Conservation (phyloP, 2,113 vertebrate species). For the Boulengeromyrus knoepffleri region DNA sequence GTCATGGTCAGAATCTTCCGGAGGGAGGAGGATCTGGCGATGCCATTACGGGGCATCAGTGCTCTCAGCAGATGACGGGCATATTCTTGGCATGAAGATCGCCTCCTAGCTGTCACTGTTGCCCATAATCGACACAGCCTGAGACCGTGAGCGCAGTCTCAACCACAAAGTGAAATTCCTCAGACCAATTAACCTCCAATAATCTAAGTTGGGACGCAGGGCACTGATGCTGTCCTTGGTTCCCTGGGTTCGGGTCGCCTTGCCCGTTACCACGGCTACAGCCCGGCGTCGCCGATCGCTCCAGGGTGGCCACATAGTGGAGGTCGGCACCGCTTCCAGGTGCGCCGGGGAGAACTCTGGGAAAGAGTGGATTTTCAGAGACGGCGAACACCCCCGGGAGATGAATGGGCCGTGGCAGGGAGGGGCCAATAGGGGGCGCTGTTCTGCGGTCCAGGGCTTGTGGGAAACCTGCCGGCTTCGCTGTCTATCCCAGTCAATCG, state of each 20-base stretch:
- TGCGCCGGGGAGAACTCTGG: neutral
- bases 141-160: neutral
- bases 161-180: neutral
- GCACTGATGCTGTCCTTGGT: neutral
- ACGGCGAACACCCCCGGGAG: neutral
- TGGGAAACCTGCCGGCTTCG: neutral
- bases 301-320: neutral
- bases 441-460: neutral
- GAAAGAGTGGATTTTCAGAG: neutral
- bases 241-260: neutral
- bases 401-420: too few species aligned
- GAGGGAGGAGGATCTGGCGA: neutral
- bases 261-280: conserved; percentile 1
- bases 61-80: neutral
- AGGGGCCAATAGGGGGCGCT: neutral
- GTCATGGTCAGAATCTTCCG: neutral
- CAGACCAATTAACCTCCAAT: neutral
- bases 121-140: neutral
- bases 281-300: neutral
- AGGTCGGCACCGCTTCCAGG: neutral
- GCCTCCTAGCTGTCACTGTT: neutral
- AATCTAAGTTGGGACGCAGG: too few species aligned
- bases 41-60: neutral
- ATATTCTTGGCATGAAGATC: neutral
- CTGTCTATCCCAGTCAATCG: neutral